These are phyloP conservation scores for Marmota flaviventris DNA, from an alignment of 2,113 vertebrate genomes.

Conservation along the genomic window DNA sequence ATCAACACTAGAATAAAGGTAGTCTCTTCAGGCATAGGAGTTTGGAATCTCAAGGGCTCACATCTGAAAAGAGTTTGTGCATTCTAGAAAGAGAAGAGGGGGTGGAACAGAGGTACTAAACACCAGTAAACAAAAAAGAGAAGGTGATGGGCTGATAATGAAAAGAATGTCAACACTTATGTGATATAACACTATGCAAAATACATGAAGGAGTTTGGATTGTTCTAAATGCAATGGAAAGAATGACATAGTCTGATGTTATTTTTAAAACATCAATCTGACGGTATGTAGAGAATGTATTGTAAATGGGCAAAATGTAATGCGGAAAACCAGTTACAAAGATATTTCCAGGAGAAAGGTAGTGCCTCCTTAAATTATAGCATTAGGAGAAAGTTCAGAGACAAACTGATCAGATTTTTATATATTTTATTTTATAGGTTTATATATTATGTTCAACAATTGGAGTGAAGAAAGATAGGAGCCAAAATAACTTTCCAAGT, in stretches of 20 bases:
- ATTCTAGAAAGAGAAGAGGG: background rate
- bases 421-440: background rate
- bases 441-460: background rate
- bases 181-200: too few relatives aligned
- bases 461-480: background rate
- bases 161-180: background rate
- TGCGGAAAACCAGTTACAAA: background rate
- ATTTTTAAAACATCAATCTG: background rate
- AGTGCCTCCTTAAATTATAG: background rate
- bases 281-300: background rate
- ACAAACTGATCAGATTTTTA: background rate
- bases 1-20: background rate
- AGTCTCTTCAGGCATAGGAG: background rate
- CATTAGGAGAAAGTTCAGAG: background rate
- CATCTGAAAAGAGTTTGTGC: background rate
- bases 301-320: background rate
- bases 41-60: background rate
- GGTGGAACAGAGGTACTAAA: background rate
- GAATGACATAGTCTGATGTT: background rate
- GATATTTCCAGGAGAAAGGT: background rate
- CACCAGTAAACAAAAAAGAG: background rate
- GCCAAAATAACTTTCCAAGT: background rate
- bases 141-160: background rate
- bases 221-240: background rate
- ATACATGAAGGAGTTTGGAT: background rate